Base-by-base conservation (phyloP, 2,113 vertebrate genomes). In the Phalacrocorax brasilianus region DNA sequence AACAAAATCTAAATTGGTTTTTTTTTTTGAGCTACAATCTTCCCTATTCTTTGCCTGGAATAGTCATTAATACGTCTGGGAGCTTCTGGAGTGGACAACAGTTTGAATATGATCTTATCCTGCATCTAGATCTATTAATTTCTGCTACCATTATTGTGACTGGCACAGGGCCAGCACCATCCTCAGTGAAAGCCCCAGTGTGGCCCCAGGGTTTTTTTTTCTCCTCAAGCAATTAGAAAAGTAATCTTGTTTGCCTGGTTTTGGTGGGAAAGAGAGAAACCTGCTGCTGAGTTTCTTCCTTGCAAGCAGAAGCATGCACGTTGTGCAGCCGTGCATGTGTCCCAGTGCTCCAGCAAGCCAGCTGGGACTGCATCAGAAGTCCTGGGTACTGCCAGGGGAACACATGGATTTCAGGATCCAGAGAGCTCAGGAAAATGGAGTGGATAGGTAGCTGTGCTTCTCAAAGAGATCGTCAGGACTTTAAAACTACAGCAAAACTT, bases 261-360 rank as follows among this genome's bases (percentile, higher is more conserved):
- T 82, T 45, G 6, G 14, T 44, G 32, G 35, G 8, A 22, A 65
- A 65, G 42, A 38, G 53, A 77, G 38, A 78, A 93, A 75, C 14
- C 18, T 68, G 63, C 16, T 75, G 28, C 33, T 45, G 53, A 62
- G 28, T 10, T 45, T 91, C 58, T 52, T 56, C 32, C 32, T 52
- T 68, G 32, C 38, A 80, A 75, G 45, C 16, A 11, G 6, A 22
- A 62, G 53, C 19, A 11, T 1, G 22, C n/a, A 28, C 0, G 0
- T 49, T 27, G 12, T 0, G 1, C 24, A 73, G 56, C 27, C 3
- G 0, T 35, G 5, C 40, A 50, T 0, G 0, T 4, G 8, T 42
- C 15, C 72, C 56, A 7, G 5, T 6, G 24, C 66, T 70, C n/a
- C 16, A 30, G 47, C 1, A 3, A 71, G 67, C 20, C 67, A 61